Evolutionary conservation across 1,140 invertebrate genomes (phyloP).

Genomic region (Bombus balteatus): DNA sequence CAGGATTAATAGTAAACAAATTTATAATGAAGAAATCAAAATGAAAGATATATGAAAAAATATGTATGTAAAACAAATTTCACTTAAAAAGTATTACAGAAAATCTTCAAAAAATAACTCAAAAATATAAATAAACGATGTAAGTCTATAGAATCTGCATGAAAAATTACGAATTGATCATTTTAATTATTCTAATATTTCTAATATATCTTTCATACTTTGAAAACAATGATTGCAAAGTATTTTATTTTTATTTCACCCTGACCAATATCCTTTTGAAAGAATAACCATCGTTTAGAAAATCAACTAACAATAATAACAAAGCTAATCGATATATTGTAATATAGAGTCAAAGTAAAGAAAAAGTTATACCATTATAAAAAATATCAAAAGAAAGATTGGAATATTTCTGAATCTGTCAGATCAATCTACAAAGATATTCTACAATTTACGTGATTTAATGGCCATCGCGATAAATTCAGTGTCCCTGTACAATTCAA

Average conservation of each 20-base stretch:
- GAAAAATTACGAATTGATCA: background rate
- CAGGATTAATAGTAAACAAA: background rate
- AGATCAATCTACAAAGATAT: background rate
- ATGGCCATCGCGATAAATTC: background rate
- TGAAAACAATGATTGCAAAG: background rate
- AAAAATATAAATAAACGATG: background rate
- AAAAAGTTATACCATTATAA: background rate
- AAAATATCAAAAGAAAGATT: background rate
- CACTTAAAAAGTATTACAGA: too few species aligned
- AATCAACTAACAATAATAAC: background rate
- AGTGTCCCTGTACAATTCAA: too few species aligned
- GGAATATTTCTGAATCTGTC: background rate
- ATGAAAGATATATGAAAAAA: background rate
- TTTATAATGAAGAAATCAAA: background rate
- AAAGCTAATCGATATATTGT: background rate
- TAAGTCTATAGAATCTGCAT: background rate
- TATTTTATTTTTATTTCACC: background rate
- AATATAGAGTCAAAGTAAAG: background rate
- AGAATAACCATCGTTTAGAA: background rate
- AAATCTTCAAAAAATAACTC: too few species aligned
- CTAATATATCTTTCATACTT: background rate
- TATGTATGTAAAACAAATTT: background rate
- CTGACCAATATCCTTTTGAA: background rate
- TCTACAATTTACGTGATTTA: background rate
- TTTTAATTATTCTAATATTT: background rate